These are phyloP conservation scores for Squalus acanthias DNA, from an alignment of 2,797 vertebrate genomes.

Conservation along the genomic window DNA sequence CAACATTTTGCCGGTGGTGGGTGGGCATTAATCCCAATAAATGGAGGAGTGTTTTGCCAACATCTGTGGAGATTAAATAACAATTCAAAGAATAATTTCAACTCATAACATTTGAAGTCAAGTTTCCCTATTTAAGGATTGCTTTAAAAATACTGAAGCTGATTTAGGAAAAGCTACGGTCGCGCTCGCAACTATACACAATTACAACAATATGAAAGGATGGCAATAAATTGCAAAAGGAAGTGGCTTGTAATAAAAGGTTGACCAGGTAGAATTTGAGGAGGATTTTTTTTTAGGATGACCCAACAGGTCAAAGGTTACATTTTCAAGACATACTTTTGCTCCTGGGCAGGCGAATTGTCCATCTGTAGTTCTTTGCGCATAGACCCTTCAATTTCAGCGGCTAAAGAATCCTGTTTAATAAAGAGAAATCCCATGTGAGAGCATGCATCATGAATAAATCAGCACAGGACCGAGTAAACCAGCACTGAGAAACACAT, in stretches of 20 bases:
- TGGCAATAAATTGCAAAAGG: not conserved
- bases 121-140: not conserved
- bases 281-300: not conserved
- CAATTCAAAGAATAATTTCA: not conserved
- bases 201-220: not conserved
- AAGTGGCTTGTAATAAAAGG: not conserved
- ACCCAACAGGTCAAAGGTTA: not conserved
- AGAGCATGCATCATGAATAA: not conserved
- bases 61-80: not conserved
- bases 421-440: constrained; percentile 44
- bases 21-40: not conserved
- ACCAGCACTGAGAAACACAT: not conserved
- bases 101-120: not conserved
- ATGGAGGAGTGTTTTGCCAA: not conserved
- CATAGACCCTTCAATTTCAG: constrained; percentile 98
- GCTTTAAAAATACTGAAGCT: not conserved
- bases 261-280: not conserved
- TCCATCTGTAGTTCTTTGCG: constrained; percentile 92
- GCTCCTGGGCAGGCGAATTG: constrained; percentile 81
- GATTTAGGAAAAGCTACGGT: not conserved
- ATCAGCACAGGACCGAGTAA: not conserved
- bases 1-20: not conserved
- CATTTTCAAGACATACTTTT: constrained; percentile 62
- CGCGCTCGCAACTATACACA: not conserved
- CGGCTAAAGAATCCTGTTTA: constrained; percentile 87